Conservation (phyloP, 2,888 invertebrate genomes). For the Ommatoiulus sabulosus region DNA sequence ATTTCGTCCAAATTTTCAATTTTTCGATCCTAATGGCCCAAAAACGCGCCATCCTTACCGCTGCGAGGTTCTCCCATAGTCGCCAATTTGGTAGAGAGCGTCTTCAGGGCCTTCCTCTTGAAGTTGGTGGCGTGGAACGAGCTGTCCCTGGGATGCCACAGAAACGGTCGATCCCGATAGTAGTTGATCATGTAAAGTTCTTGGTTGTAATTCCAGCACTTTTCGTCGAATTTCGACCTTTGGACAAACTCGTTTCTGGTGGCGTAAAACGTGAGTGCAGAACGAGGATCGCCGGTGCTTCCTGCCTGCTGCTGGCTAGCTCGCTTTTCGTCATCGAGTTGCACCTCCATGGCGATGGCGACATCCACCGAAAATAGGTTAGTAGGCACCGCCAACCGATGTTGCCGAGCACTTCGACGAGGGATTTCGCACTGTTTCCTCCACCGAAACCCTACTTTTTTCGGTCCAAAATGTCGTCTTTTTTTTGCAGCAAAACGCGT, state of each 20-base stretch:
- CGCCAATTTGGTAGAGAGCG: background rate
- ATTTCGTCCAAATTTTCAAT: background rate
- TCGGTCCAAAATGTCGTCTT: too few species aligned
- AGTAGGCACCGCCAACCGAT: background rate
- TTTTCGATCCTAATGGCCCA: background rate
- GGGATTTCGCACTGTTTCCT: too few species aligned
- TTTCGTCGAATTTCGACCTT: background rate
- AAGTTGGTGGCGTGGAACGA: constrained; percentile 9
- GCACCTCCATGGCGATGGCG: constrained; percentile 27
- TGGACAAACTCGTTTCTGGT: background rate
- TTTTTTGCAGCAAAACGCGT: background rate
- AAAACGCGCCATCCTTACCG: background rate
- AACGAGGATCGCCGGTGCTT: background rate
- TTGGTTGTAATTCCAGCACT: constrained; percentile 36
- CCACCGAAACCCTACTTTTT: too few species aligned
- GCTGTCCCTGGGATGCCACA: constrained; percentile 17
- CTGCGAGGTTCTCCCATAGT: background rate
- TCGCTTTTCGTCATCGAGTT: background rate
- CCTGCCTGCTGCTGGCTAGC: background rate
- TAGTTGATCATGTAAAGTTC: constrained; percentile 33
- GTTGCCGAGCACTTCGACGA: background rate
- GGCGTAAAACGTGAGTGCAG: too few species aligned
- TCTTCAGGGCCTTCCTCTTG: background rate
- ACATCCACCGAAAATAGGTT: background rate
- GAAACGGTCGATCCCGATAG: background rate